Conservation (phyloP, 2,113 vertebrate species). For the Phasianus colchicus region DNA sequence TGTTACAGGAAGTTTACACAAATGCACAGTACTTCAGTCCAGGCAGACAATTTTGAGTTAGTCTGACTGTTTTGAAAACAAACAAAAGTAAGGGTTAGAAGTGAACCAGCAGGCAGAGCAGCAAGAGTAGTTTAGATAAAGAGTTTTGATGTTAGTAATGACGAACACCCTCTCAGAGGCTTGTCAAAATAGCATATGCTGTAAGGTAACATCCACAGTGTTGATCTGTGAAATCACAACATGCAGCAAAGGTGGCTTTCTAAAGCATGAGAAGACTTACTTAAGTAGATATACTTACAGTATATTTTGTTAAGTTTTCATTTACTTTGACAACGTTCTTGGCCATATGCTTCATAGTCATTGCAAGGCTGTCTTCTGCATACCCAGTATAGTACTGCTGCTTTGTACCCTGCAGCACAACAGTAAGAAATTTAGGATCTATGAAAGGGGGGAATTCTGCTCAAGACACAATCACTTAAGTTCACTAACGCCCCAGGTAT, state of each 20-base stretch:
- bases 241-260: background rate
- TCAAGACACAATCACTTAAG: background rate
- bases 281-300: conserved; percentile 77
- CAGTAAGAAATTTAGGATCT: accelerated
- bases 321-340: conserved; percentile 89
- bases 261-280: background rate
- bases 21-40: accelerated
- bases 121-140: background rate
- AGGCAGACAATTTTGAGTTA: background rate
- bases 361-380: conserved; percentile 78
- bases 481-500: background rate
- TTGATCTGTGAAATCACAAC: background rate
- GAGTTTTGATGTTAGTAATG: background rate
- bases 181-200: background rate
- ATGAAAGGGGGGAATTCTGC: background rate
- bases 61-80: background rate
- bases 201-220: background rate
- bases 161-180: background rate
- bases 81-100: background rate
- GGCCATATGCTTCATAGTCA: conserved; percentile 89
- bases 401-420: conserved; percentile 79
- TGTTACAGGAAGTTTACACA: accelerated
- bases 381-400: conserved; percentile 90
- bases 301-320: conserved; percentile 83
- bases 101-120: background rate